These are phyloP conservation scores for Gymnoscopelus microlampas DNA, from an alignment of 2,797 vertebrate genomes.

Conservation along the genomic window DNA sequence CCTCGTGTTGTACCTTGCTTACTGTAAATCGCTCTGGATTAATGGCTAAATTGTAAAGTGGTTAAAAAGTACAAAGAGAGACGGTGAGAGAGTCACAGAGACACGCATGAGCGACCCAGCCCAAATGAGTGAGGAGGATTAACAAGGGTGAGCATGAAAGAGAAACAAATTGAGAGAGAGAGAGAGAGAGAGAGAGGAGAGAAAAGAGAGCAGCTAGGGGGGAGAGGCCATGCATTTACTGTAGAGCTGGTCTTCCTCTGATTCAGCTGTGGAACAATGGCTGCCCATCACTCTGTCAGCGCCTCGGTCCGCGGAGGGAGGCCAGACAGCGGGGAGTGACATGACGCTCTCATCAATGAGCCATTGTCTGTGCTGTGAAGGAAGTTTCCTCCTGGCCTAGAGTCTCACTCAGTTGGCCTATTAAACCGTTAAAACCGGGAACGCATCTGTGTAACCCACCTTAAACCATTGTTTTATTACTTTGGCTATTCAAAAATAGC, in stretches of 20 bases:
- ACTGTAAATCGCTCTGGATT: too few species aligned
- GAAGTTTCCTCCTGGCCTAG: constrained; percentile 31
- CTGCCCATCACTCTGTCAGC: constrained; percentile 81
- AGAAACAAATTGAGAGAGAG: neutral
- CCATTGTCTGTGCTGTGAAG: constrained; percentile 74
- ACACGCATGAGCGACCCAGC: too few species aligned
- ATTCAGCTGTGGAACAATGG: constrained; percentile 83
- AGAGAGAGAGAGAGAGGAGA: constrained; percentile 13
- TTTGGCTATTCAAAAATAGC: too few species aligned
- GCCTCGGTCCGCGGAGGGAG: constrained; percentile 75
- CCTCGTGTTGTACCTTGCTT: too few species aligned
- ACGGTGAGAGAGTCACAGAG: too few species aligned
- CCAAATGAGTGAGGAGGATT: too few species aligned
- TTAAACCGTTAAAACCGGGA: too few species aligned
- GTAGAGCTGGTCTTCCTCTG: constrained; percentile 75
- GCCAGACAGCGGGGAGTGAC: constrained; percentile 68
- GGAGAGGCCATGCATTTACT: constrained; percentile 51
- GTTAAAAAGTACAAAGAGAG: too few species aligned
- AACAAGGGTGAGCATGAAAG: too few species aligned
- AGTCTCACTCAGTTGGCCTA: constrained; percentile 60
- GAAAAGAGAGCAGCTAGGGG: constrained; percentile 42
- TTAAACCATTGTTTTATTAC: too few species aligned
- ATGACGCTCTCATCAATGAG: constrained; percentile 60
- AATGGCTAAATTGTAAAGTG: too few species aligned
- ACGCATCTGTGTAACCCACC: too few species aligned